These are phyloP conservation scores for Dysmachus trigonus DNA, from an alignment of 2,888 invertebrate genomes.

Conservation along the genomic window DNA sequence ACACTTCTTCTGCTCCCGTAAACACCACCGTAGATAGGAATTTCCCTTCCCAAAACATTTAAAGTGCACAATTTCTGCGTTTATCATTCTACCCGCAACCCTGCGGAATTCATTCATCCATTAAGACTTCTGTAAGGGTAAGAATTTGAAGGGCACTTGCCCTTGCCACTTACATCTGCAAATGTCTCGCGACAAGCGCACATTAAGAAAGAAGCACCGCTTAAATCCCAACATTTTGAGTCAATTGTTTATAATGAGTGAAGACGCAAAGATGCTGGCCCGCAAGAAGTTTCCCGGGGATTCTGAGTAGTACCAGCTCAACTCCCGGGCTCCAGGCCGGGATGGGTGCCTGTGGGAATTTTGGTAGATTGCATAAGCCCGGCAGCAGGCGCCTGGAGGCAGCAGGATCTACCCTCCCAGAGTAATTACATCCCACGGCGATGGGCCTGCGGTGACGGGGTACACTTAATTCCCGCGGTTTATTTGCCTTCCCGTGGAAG, in stretches of 20 bases:
- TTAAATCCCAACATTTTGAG: conserved; percentile 1
- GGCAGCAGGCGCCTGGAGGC: no score
- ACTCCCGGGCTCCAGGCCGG: neutral
- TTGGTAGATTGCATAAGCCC: neutral
- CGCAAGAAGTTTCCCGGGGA: neutral
- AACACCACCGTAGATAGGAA: neutral
- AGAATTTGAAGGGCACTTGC: conserved; percentile 3
- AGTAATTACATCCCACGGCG: neutral
- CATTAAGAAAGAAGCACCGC: conserved; percentile 10
- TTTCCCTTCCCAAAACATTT: neutral
- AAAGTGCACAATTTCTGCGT: neutral
- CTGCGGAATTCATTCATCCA: no score
- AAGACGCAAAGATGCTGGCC: neutral
- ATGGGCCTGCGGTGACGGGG: neutral
- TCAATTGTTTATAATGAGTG: conserved; percentile 32
- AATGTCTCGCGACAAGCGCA: neutral
- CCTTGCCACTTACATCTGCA: neutral
- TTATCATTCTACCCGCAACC: neutral
- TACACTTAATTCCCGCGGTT: neutral
- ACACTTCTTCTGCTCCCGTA: neutral
- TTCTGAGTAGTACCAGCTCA: neutral
- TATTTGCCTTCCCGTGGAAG: neutral
- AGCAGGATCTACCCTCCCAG: neutral
- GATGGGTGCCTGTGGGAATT: neutral
- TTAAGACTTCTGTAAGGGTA: neutral